Percentiles rank a stretch among this genome's conserved stretches.
Conservation (phyloP, 2,888 invertebrate genomes). For the Drosophila affinis region DNA sequence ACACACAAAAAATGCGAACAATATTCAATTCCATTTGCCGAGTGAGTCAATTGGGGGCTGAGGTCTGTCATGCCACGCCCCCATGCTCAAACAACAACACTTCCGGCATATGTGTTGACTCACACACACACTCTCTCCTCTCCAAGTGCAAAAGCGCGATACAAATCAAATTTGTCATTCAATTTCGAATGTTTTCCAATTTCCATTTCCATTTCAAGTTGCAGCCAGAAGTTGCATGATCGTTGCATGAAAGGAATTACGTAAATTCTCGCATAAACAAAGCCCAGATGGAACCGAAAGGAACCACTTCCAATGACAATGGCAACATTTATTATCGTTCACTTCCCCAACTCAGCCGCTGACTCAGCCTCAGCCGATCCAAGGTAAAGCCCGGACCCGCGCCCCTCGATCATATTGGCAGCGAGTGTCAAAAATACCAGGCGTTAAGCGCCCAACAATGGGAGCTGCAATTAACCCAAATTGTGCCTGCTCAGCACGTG, state of each 20-base stretch:
- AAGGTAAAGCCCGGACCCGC: constrained; percentile 39
- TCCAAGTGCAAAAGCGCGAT: constrained; percentile 5
- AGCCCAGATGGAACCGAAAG: constrained; percentile 10
- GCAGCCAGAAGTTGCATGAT: constrained; percentile 41
- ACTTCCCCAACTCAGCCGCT: constrained; percentile 12
- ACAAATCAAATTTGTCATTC: constrained; percentile 53
- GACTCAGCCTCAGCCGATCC: no score
- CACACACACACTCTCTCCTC: constrained; percentile 1
- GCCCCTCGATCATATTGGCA: constrained; percentile 53
- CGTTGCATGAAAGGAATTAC: constrained; percentile 39
- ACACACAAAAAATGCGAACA: constrained; percentile 34
- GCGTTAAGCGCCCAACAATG: constrained; percentile 74
- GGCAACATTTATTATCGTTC: constrained; percentile 66
- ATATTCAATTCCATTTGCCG: constrained; percentile 43
- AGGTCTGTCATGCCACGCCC: constrained; percentile 21
- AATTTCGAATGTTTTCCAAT: constrained; percentile 9
- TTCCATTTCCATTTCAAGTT: constrained; percentile 24
- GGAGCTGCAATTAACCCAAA: constrained; percentile 72
- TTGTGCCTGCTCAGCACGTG: constrained; percentile 68
- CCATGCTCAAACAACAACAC: constrained; percentile 28
- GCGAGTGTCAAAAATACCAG: constrained; percentile 71
- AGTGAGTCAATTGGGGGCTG: constrained; percentile 46
- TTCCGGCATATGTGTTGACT: constrained; percentile 42
- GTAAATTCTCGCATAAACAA: constrained; percentile 43
- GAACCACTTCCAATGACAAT: constrained; percentile 69